Percentiles rank a stretch among this genome's conserved stretches.
phyloP scores from a whole-genome alignment of 2,797 vertebrate species.

The Pangasius macronema region DNA sequence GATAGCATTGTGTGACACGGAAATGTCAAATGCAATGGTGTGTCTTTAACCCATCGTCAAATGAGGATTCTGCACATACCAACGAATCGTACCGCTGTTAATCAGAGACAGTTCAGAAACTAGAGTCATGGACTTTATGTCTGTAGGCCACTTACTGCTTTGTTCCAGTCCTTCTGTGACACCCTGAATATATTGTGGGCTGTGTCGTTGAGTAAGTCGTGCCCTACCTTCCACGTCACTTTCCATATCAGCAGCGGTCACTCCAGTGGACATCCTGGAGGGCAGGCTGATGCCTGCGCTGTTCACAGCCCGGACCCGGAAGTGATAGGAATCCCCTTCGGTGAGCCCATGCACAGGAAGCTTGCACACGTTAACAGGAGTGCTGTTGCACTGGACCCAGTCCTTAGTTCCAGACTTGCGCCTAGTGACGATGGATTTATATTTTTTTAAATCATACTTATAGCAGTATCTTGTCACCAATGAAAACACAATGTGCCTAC shows the following conservation, averaged over 20 bases:
- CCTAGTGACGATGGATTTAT: conserved; percentile 63
- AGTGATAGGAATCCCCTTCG: conserved; percentile 83
- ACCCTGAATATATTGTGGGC: too few relatives aligned
- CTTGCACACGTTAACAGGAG: conserved; percentile 89
- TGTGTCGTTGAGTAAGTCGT: neutral
- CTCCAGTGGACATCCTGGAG: conserved; percentile 83
- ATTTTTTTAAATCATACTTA: neutral
- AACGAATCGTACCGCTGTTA: neutral
- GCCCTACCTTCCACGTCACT: conserved; percentile 84
- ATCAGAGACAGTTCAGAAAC: neutral
- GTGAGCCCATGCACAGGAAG: conserved; percentile 88
- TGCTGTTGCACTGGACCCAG: conserved; percentile 93
- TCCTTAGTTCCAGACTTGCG: conserved; percentile 85
- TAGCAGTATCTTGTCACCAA: neutral
- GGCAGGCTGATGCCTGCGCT: conserved; percentile 86
- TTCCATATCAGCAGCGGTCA: conserved; percentile 85
- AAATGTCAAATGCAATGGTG: neutral
- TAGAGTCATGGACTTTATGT: neutral
- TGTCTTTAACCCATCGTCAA: neutral
- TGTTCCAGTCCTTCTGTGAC: neutral
- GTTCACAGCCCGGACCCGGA: conserved; percentile 91
- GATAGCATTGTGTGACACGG: neutral
- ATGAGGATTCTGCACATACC: neutral
- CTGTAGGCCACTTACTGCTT: neutral
- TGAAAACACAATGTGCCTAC: conserved; percentile 66